These are phyloP conservation scores for Drosophila pseudotalamancana DNA, from an alignment of 2,888 invertebrate species.

Conservation along the genomic window DNA sequence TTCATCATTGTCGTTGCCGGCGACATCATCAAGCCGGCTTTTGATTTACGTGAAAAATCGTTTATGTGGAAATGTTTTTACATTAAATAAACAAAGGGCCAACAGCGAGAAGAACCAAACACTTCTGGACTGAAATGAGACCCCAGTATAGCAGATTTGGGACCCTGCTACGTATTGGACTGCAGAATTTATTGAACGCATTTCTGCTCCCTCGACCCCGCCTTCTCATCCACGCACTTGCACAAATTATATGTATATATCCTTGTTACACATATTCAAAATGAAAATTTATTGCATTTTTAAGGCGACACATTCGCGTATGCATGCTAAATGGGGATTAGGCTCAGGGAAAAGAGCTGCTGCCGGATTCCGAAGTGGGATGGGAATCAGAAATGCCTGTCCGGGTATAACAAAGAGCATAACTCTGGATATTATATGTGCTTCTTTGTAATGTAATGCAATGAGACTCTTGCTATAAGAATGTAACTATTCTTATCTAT, in stretches of 20 bases:
- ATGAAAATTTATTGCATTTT: conserved; percentile 76
- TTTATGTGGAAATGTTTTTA: conserved; percentile 73
- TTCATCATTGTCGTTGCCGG: neutral
- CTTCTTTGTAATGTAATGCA: neutral
- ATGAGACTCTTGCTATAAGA: neutral
- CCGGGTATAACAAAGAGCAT: neutral
- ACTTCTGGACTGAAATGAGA: neutral
- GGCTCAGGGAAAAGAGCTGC: conserved; percentile 21
- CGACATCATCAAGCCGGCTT: conserved; percentile 55
- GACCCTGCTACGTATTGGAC: conserved; percentile 47
- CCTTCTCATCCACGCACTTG: conserved; percentile 56
- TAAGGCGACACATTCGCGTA: conserved; percentile 71
- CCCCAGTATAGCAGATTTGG: conserved; percentile 11
- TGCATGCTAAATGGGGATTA: conserved; percentile 72
- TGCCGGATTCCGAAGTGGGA: neutral
- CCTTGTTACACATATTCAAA: conserved; percentile 67
- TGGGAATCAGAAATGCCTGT: conserved; percentile 15
- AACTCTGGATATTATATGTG: neutral
- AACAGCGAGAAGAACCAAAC: neutral
- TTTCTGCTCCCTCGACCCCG: conserved; percentile 10
- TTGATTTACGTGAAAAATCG: conserved; percentile 79
- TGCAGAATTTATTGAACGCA: conserved; percentile 71
- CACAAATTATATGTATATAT: conserved; percentile 33
- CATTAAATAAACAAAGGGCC: conserved; percentile 45
- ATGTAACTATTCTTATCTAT: no score